These are phyloP conservation scores for Euzophera pinguis DNA, from an alignment of 2,888 invertebrate species.

Conservation along the genomic window DNA sequence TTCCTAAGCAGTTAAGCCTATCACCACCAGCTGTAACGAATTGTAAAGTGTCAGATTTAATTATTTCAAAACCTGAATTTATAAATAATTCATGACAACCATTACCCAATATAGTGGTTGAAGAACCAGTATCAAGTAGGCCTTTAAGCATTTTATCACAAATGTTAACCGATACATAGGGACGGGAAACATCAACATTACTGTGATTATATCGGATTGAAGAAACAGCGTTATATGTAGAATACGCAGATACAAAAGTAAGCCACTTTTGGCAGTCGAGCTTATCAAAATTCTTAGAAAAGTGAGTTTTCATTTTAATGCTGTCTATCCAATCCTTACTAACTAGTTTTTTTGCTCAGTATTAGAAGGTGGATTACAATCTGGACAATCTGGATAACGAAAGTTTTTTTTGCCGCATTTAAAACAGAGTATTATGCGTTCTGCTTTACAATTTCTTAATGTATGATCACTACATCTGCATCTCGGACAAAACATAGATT, in stretches of 20 bases:
- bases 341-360: conserved; percentile 20
- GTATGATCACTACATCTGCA: neutral
- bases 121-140: conserved; percentile 25
- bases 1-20: conserved; percentile 15
- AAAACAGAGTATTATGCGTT: conserved; percentile 21
- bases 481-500: neutral
- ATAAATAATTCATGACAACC: conserved; percentile 14
- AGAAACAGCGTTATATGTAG: conserved; percentile 13
- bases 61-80: neutral
- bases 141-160: conserved; percentile 4
- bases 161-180: conserved; percentile 19
- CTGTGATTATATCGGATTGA: conserved; percentile 17
- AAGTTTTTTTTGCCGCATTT: conserved; percentile 22
- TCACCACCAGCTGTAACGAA: conserved; percentile 21
- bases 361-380: conserved; percentile 1
- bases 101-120: conserved; percentile 23
- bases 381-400: conserved; percentile 16
- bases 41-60: neutral
- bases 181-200: conserved; percentile 16
- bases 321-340: conserved; percentile 12
- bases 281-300: neutral
- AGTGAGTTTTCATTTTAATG: neutral
- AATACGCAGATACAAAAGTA: conserved; percentile 9
- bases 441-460: conserved; percentile 9
- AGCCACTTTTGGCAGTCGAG: conserved; percentile 6